These are phyloP conservation scores for Chiloscyllium plagiosum DNA, from an alignment of 2,113 vertebrate species.

Conservation along the genomic window DNA sequence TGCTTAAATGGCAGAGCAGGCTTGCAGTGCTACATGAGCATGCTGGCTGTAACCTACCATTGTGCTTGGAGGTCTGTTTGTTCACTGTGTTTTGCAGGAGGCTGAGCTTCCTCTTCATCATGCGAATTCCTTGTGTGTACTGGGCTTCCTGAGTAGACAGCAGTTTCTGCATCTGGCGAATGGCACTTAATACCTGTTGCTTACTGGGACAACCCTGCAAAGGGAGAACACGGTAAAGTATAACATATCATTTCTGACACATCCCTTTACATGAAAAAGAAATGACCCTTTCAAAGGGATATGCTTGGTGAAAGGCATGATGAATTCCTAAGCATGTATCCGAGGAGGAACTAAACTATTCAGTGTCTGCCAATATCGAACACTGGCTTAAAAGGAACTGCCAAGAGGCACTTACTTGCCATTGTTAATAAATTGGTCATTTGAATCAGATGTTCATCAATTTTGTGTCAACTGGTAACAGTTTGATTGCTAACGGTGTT, in stretches of 20 bases:
- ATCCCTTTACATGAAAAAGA: background rate
- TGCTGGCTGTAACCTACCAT: slow-evolving; percentile 50
- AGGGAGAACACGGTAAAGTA: background rate
- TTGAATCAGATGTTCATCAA: background rate
- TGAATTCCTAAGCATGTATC: background rate
- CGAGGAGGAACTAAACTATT: background rate
- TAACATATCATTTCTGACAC: background rate
- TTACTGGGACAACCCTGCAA: slow-evolving; percentile 62
- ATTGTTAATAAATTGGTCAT: background rate
- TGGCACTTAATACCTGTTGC: slow-evolving; percentile 55
- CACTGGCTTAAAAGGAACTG: background rate
- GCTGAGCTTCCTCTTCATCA: slow-evolving; percentile 68
- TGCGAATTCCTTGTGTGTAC: slow-evolving; percentile 56
- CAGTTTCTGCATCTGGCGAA: slow-evolving; percentile 74
- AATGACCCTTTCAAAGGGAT: background rate
- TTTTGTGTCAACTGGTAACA: background rate
- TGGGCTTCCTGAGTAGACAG: slow-evolving; percentile 67
- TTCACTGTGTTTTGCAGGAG: slow-evolving; percentile 56
- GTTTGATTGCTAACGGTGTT: background rate
- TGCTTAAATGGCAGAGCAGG: background rate
- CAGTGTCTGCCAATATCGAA: background rate
- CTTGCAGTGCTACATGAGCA: background rate
- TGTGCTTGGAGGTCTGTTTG: slow-evolving; percentile 51
- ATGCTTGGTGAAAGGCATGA: background rate
- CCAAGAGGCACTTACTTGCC: background rate